phyloP scores from a whole-genome alignment of 2,797 vertebrate species.

The Pseudochirops corinnae region DNA sequence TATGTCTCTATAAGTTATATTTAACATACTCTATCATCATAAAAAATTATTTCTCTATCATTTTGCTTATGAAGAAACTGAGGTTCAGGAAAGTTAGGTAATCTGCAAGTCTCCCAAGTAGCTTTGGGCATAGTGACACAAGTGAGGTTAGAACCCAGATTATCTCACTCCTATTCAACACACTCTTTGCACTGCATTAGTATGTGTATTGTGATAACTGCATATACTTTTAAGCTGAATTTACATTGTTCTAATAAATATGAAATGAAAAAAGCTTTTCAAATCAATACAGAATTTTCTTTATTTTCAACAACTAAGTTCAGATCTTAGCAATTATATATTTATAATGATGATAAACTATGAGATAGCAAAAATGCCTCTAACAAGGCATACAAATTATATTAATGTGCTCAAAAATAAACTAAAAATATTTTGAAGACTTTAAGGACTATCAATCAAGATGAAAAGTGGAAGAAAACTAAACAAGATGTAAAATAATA shows the following conservation, averaged over 20 bases:
- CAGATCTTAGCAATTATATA: not conserved
- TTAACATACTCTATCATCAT: not conserved
- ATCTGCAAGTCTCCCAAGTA: not conserved
- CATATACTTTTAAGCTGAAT: not conserved
- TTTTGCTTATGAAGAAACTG: not conserved
- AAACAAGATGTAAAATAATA: not conserved
- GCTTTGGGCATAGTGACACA: not conserved
- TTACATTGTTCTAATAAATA: not conserved
- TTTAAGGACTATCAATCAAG: not conserved
- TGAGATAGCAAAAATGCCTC: not conserved
- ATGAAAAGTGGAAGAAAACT: not conserved
- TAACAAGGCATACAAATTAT: not conserved
- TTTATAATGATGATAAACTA: not conserved
- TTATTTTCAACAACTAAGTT: not conserved
- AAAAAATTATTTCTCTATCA: not conserved
- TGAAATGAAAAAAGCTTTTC: not conserved
- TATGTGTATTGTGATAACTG: not conserved
- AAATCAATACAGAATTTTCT: not conserved
- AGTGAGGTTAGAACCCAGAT: not conserved
- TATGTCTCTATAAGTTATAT: not conserved
- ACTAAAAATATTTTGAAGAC: not conserved
- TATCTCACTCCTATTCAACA: not conserved
- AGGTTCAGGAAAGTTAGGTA: not conserved
- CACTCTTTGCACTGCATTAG: not conserved
- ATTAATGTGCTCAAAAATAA: not conserved